Conservation (phyloP, 2,797 vertebrate species). For the Eulemur albifrons region DNA sequence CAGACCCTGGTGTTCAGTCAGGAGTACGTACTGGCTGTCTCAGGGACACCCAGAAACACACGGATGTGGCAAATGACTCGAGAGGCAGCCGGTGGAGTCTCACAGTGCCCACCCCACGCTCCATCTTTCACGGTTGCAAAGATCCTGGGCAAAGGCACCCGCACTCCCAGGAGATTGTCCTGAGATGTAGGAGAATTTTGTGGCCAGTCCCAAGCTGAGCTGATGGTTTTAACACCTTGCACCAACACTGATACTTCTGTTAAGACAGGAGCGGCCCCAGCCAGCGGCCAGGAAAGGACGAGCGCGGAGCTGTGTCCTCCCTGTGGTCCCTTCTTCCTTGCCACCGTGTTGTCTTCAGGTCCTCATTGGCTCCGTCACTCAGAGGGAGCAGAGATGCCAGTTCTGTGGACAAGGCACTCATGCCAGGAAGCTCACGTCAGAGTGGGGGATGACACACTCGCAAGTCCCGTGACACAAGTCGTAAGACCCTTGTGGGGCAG, state of each 20-base stretch:
- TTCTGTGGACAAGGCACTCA: not conserved
- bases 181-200: not conserved
- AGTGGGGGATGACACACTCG: not conserved
- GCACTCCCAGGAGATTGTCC: not conserved
- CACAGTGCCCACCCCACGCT: no score
- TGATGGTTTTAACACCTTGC: not conserved
- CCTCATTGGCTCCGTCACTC: not conserved
- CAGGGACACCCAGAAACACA: not conserved
- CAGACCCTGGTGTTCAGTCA: not conserved
- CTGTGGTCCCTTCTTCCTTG: accelerated
- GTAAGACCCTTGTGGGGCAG: not conserved
- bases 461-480: not conserved
- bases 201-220: not conserved
- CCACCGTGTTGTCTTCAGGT: no score
- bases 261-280: not conserved
- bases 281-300: not conserved
- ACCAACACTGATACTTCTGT: not conserved
- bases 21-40: not conserved
- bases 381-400: no score
- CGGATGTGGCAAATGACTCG: not conserved
- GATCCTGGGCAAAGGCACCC: not conserved
- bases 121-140: not conserved
- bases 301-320: accelerated
- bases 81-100: not conserved
- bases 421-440: not conserved